phyloP scores from a whole-genome alignment of 2,888 invertebrate species.

The Protonemura montana region DNA sequence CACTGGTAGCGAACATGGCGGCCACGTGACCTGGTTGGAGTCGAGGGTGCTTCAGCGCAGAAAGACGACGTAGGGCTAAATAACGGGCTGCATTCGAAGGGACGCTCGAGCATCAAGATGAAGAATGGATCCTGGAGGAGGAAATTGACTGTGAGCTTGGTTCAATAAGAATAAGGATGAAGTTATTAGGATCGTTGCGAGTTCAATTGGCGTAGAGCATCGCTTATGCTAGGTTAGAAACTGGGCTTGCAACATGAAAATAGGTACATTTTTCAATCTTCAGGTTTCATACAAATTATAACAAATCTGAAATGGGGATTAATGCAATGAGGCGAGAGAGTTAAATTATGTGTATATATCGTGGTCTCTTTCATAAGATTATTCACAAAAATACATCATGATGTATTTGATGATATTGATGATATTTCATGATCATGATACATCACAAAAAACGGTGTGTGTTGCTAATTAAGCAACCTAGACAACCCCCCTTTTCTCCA shows the following conservation, averaged over 20 bases:
- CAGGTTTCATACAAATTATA: not conserved
- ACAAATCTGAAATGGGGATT: too few species aligned
- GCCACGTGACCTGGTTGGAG: not conserved
- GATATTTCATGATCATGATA: too few species aligned
- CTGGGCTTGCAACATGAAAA: not conserved
- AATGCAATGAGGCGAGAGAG: too few species aligned
- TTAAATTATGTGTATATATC: too few species aligned
- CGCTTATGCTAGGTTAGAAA: not conserved
- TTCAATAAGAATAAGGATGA: not conserved
- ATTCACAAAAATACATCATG: too few species aligned
- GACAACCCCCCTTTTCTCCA: too few species aligned
- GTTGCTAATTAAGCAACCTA: too few species aligned
- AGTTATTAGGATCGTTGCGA: slow-evolving; percentile 1
- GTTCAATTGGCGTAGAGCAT: not conserved
- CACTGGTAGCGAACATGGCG: not conserved
- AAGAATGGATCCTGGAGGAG: not conserved
- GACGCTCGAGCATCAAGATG: not conserved
- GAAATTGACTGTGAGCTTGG: not conserved
- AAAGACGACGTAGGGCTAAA: not conserved
- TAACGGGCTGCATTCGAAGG: not conserved
- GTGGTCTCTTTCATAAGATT: too few species aligned
- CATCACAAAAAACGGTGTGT: too few species aligned
- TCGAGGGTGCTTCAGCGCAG: not conserved
- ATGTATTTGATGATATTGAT: too few species aligned
- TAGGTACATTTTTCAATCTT: not conserved